These are phyloP conservation scores for Eumerus sabulonum DNA, from an alignment of 2,888 invertebrate genomes.

Conservation along the genomic window DNA sequence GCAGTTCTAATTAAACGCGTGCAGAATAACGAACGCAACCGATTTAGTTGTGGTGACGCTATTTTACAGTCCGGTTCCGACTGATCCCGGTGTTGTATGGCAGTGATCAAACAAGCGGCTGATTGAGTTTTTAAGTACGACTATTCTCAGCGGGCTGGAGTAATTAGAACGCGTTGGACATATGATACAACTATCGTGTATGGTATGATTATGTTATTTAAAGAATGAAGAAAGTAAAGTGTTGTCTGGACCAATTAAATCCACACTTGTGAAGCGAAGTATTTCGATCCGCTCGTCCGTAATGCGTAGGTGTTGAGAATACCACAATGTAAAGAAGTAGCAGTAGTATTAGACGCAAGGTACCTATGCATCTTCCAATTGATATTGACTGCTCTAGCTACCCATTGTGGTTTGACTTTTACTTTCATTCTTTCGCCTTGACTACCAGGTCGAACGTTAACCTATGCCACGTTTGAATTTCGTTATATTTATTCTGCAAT, in stretches of 20 bases:
- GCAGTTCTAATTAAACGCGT: slow-evolving; percentile 58
- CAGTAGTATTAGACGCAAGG: too few species aligned
- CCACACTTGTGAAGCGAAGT: too few species aligned
- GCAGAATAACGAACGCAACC: slow-evolving; percentile 44
- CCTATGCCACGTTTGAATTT: too few species aligned
- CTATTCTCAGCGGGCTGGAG: slow-evolving; percentile 4
- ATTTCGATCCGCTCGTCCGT: too few species aligned
- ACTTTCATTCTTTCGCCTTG: too few species aligned
- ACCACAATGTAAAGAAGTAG: too few species aligned
- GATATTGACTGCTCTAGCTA: too few species aligned
- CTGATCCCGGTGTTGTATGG: slow-evolving; percentile 31
- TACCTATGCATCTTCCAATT: too few species aligned
- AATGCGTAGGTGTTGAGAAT: too few species aligned
- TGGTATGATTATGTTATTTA: not conserved
- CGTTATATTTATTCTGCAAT: too few species aligned
- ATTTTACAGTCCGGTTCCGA: slow-evolving; percentile 14
- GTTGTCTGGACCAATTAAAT: slow-evolving; percentile 1
- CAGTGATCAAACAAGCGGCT: not conserved
- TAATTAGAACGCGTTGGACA: slow-evolving; percentile 21
- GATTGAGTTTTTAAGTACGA: slow-evolving; percentile 32
- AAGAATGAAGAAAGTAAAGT: slow-evolving; percentile 19
- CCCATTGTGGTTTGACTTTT: too few species aligned
- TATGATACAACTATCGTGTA: not conserved
- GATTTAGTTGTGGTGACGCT: slow-evolving; percentile 7
- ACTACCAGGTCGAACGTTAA: too few species aligned